These are phyloP conservation scores for Crossocerus cetratus DNA, from an alignment of 2,888 invertebrate genomes.

Conservation along the genomic window DNA sequence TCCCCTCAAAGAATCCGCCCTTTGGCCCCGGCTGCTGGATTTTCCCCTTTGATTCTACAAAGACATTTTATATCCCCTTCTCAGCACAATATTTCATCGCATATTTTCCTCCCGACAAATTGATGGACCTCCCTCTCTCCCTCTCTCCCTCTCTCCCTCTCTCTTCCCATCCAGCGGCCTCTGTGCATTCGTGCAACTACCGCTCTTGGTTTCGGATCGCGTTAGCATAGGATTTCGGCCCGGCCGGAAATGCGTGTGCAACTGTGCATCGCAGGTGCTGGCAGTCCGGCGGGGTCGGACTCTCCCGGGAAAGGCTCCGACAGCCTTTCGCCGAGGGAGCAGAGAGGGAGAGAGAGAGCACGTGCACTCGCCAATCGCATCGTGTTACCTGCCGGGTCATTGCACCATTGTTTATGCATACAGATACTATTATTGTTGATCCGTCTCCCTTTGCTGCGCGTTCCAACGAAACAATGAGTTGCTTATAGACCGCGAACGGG, in stretches of 20 bases:
- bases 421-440: constrained; percentile 55
- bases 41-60: constrained; percentile 50
- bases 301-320: no score
- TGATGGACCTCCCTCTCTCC: constrained; percentile 3
- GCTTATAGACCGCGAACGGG: constrained; percentile 38
- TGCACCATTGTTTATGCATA: constrained; percentile 58
- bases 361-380: constrained; percentile 29
- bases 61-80: constrained; percentile 39
- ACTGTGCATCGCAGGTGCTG: no score
- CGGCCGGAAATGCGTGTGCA: no score
- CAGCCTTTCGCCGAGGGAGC: no score
- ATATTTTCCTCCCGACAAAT: constrained; percentile 22
- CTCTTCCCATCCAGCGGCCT: no score
- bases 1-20: constrained; percentile 49
- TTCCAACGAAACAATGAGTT: constrained; percentile 51
- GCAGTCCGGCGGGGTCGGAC: no score
- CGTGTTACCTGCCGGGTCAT: constrained; percentile 40
- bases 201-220: no score
- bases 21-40: constrained; percentile 24
- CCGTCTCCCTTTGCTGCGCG: constrained; percentile 50
- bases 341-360: no score
- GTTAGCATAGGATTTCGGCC: no score
- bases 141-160: no score
- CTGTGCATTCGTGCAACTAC: no score
- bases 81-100: constrained; percentile 28